phyloP scores from a whole-genome alignment of 2,888 invertebrate genomes.

The Heliconius cydno region DNA sequence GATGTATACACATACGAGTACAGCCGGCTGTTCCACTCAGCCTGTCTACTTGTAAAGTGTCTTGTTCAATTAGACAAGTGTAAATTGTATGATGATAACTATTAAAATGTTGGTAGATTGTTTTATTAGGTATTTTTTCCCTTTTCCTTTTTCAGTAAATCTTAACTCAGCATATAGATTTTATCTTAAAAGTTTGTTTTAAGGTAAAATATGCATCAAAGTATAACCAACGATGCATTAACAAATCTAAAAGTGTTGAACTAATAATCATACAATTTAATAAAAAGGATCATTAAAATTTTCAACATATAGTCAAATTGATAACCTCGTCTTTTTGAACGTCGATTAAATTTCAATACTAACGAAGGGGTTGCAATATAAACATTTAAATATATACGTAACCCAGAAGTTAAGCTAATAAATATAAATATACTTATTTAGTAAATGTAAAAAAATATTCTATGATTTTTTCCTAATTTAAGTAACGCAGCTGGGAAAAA shows the following conservation, averaged over 20 bases:
- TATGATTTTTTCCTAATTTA: not conserved
- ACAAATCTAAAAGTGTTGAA: too few species aligned
- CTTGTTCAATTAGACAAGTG: constrained; percentile 17
- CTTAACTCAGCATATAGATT: too few species aligned
- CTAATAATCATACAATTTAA: too few species aligned
- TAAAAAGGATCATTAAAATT: too few species aligned
- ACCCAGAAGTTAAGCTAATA: not conserved
- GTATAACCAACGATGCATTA: too few species aligned
- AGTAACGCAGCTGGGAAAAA: constrained; percentile 1
- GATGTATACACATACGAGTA: constrained; percentile 22
- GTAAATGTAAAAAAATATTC: not conserved
- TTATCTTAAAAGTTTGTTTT: too few species aligned
- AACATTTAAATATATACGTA: not conserved
- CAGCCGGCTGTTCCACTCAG: constrained; percentile 25
- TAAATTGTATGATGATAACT: not conserved
- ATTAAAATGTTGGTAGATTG: not conserved
- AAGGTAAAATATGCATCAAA: too few species aligned
- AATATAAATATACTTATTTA: not conserved
- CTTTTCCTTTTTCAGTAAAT: too few species aligned
- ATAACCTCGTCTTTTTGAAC: too few species aligned
- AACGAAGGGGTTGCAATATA: not conserved
- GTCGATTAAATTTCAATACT: too few species aligned
- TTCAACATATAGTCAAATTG: too few species aligned
- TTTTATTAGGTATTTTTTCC: not conserved
- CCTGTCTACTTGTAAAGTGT: constrained; percentile 24